Evolutionary conservation across 2,113 vertebrate species (phyloP).

Genomic region (Callospermophilus lateralis): DNA sequence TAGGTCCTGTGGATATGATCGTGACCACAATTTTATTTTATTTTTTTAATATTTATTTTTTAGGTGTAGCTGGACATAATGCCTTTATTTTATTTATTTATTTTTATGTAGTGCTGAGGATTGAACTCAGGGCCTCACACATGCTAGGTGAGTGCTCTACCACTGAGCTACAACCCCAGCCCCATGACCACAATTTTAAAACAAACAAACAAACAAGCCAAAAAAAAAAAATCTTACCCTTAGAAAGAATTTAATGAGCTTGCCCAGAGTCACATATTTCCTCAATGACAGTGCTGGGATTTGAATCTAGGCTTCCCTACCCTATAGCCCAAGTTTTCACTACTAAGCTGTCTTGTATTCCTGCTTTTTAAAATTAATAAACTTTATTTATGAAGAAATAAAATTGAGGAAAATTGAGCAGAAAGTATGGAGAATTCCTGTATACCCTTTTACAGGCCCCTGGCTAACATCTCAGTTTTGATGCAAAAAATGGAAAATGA

Average conservation of each 20-base stretch:
- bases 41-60: too few species aligned
- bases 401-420: slow-evolving; percentile 7
- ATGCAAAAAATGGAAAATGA: not conserved
- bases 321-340: not conserved
- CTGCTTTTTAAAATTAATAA: not conserved
- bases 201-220: not conserved
- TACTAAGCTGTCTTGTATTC: not conserved
- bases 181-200: not conserved
- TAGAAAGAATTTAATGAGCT: not conserved
- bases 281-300: not conserved
- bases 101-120: too few species aligned
- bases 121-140: too few species aligned
- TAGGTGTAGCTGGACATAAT: too few species aligned
- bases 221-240: not conserved
- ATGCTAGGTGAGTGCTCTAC: too few species aligned
- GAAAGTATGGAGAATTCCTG: not conserved
- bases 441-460: not conserved
- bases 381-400: not conserved
- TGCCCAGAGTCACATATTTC: not conserved
- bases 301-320: not conserved
- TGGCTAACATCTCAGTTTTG: not conserved
- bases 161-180: too few species aligned
- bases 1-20: not conserved
- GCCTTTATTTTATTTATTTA: too few species aligned
- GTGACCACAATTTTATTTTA: not conserved